Base-by-base conservation (phyloP, 2,113 vertebrate species). In the Sinocyclocheilus rhinocerous region DNA sequence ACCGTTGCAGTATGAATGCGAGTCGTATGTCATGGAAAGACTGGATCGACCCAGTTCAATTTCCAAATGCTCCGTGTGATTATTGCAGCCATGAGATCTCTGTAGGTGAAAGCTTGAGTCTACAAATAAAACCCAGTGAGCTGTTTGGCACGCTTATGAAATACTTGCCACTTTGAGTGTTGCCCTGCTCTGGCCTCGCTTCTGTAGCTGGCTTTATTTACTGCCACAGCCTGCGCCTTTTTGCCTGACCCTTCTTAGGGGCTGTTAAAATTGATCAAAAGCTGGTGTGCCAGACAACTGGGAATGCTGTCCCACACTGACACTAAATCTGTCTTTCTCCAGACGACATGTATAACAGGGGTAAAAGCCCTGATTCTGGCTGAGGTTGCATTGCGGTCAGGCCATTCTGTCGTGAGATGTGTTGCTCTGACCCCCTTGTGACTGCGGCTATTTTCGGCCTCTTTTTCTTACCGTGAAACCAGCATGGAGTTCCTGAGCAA, bases 381-480 rank as follows among this genome's bases (percentile, higher is more conserved):
- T 52, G 16, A 75, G 55, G 61, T 69, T 50, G 24, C 83, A 75
- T 84, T 87, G 42, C 29, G 72, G 36, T 77, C 59, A 16, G 48
- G 12, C 67, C 73, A 45, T 61, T 22, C 81, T 89, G 72, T 87
- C 48, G 39, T 50, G 15, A 45, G 59, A 48, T 57, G 86, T 81
- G 82, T 82, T 65, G 45, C 77, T 72, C 42, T 85, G 83, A 82
- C 86, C 88, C 84, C 85, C 88, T 88, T 78, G 86, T 85, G 84
- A 86, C 79, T 82, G 75, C 45, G 42, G 61, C 87, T 91, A 90
- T 87, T 90, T 91, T 87, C 70, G 81, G 87, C 83, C 50, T 63
- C 48, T 81, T 33, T 33, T 33, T 36, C 83, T 88, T 12, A 36
- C 87, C 87, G 81, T 84, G 84, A 87, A 79, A 57, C 39, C 87